Base-by-base conservation (phyloP, 2,113 vertebrate species). In the Mustelus asterias region DNA sequence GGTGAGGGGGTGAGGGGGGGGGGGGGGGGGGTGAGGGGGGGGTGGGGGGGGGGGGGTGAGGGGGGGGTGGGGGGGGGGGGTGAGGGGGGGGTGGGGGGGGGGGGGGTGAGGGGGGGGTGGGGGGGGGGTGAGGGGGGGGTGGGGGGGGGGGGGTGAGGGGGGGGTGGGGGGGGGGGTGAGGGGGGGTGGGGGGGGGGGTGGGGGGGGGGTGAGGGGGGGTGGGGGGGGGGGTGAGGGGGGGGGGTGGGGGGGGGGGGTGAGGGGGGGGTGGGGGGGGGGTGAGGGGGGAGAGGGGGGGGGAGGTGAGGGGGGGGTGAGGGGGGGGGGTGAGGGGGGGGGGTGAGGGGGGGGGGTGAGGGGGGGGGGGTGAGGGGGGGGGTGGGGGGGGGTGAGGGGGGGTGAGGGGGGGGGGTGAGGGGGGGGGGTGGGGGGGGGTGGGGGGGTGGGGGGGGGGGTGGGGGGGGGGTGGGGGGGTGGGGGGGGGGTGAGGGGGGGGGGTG, bases 1-100 rank as follows among this genome's bases (percentile, higher is more conserved):
- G 98, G 98, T 99, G 89, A 92, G 88, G 65, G 96, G 11, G 96
- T 58, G 9, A 0, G 20, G 0, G 7, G 0, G 92, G 80, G 44
- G 65, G 6, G 48, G 13, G 63, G 89, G 65, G 2, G 16, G 6
- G 72, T 24, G 9, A 20, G 5, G 8, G 65, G 9, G 54, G 72
- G 5, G 6, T 9, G 72, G 7, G 72, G 8, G 29, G 72, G 0
- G 0, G 1, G 9, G 72, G 26, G 8, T 6, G 29, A 2, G 72
- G 8, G 10, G 72, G 8, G 26, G 29, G 10, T n/a, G 5, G 89
- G 33, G 18, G 3, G 41, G 20, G 8, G n/a, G 58, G 69, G 24
- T 0, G 33, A 1, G 54, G 58, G 18, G 63, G 1, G 0, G 89
- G 76, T 33, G 22, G 20, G 63, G 63, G 14, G 63, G 14, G 65